Conservation (phyloP, 2,797 vertebrate species). For the Aeoliscus strigatus region DNA sequence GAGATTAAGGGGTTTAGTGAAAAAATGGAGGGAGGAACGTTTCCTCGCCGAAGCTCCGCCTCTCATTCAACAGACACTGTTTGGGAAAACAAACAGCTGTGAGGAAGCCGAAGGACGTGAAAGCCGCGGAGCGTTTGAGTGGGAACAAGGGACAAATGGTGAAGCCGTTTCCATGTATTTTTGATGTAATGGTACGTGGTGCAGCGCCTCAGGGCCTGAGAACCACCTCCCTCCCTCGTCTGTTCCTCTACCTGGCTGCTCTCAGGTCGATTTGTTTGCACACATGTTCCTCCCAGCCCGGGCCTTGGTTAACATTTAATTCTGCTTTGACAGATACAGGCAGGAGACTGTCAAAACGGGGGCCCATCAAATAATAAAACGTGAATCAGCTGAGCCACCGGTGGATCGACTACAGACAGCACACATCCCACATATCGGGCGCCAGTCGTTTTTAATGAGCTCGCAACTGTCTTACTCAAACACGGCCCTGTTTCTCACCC, state of each 20-base stretch:
- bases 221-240: slow-evolving; percentile 2
- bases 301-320: slow-evolving; percentile 69
- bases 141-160: slow-evolving; percentile 52
- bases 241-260: slow-evolving; percentile 31
- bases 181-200: slow-evolving; percentile 30
- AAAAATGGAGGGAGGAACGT: slow-evolving; percentile 28
- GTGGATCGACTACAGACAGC: slow-evolving; percentile 34
- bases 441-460: slow-evolving; percentile 56
- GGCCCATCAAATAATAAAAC: slow-evolving; percentile 54
- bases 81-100: slow-evolving; percentile 52
- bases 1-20: slow-evolving; percentile 55
- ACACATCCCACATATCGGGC: slow-evolving; percentile 29
- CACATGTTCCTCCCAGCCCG: slow-evolving; percentile 46
- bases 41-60: slow-evolving; percentile 35
- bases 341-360: slow-evolving; percentile 58
- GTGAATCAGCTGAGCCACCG: slow-evolving; percentile 47
- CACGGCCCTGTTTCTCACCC: slow-evolving; percentile 42
- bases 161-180: slow-evolving; percentile 53
- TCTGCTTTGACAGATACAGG: slow-evolving; percentile 52
- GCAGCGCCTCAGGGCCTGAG: slow-evolving; percentile 19
- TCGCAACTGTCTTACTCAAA: slow-evolving; percentile 56
- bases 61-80: slow-evolving; percentile 44
- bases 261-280: slow-evolving; percentile 58
- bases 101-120: slow-evolving; percentile 8
- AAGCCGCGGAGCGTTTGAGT: slow-evolving; percentile 21